phyloP scores from a whole-genome alignment of 2,113 vertebrate genomes.

The Eonycteris spelaea region DNA sequence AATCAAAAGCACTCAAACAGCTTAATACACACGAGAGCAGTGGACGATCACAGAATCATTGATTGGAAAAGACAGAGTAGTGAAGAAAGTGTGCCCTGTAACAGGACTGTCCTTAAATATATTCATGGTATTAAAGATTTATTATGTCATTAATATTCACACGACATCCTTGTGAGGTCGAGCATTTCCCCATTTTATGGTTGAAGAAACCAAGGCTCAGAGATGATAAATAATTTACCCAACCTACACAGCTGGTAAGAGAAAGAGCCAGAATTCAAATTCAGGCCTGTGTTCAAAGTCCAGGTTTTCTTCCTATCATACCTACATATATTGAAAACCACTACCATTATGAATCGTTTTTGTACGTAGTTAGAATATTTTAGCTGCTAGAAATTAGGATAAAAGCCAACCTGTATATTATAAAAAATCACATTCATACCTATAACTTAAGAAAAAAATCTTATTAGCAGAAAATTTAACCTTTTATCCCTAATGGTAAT shows the following conservation, averaged over 20 bases:
- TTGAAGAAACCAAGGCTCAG: not conserved
- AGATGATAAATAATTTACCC: not conserved
- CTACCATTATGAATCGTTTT: not conserved
- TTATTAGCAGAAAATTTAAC: not conserved
- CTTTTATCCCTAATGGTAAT: not conserved
- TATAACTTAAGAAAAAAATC: not conserved
- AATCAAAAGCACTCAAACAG: not conserved
- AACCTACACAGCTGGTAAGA: not conserved
- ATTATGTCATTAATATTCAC: not conserved
- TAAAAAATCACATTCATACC: not conserved
- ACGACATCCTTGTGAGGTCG: not conserved
- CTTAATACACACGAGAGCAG: not conserved
- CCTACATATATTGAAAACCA: not conserved
- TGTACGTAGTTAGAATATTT: not conserved
- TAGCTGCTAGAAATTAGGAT: not conserved
- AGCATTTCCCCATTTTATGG: not conserved
- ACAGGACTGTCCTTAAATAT: not conserved
- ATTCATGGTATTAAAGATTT: not conserved
- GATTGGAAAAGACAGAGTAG: not conserved
- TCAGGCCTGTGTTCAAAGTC: not conserved
- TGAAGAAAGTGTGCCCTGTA: rapidly evolving
- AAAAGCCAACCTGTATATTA: not conserved
- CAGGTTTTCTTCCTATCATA: not conserved
- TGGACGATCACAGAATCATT: not conserved
- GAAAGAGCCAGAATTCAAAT: not conserved